Evolutionary conservation across 2,113 vertebrate genomes (phyloP), one percentile per base, ranked within the genome.

Genomic region (Nycticebus coucang): DNA sequence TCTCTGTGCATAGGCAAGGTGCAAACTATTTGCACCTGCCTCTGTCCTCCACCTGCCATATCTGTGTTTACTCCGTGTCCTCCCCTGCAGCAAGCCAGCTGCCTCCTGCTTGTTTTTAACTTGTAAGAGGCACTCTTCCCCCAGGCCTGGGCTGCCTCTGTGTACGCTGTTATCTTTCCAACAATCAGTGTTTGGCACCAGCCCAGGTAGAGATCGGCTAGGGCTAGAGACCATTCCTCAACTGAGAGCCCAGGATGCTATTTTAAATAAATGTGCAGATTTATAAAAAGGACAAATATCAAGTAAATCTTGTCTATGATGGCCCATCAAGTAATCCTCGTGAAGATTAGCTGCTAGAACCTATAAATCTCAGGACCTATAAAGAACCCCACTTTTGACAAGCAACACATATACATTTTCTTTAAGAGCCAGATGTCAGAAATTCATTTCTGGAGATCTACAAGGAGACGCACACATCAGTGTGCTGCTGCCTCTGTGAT

Each of bases 241-340:
- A 7, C 0, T 0, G 33, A 90, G 33, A 77, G 50, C 22, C 5
- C 57, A 41, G 96, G 93, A 86, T 57, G 24, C 62, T 93, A 69
- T 84, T 95, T 88, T 81, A 80, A 97, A 91, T 94, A 97, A 97
- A 74, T 0, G 7, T 68, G 84, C 79, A 91, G 94, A 79, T 0
- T 84, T 87, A 92, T 37, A 82, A 96, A 96, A 97, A 97, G 95
- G 97, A 59, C 45, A 98, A 97, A 72, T 91, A 68, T 8, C 78
- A 89, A 80, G 57, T 97, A 97, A 97, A 93, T 80, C 83, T 87
- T 96, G 62, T 84, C 94, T 77, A 33, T 94, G 89, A 77, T 80
- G 93, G 72, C n/a, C 95, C 84, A 82, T 89, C 55, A 79, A 93
- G 95, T 53, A 83, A 94, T 68, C 80, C 57, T 64, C 50, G 45